These are phyloP conservation scores for Drosophila incognita DNA, from an alignment of 2,888 invertebrate species.

Conservation along the genomic window DNA sequence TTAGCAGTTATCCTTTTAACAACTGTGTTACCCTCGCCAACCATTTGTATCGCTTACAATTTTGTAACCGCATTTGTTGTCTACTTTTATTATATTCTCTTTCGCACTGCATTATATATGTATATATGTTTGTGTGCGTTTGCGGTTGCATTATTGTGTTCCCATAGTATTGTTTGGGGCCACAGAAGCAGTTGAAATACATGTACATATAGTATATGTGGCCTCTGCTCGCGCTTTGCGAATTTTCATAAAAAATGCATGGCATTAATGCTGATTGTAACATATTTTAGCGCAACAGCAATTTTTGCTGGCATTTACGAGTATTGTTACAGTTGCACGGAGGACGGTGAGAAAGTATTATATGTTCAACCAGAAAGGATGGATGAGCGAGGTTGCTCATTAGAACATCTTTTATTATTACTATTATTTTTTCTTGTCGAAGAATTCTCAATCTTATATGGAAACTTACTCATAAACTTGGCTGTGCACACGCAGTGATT, in stretches of 20 bases:
- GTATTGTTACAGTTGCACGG: conserved; percentile 32
- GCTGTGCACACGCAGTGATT: neutral
- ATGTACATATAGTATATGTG: neutral
- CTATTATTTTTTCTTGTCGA: neutral
- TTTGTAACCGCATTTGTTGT: conserved; percentile 54
- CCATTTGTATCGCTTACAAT: conserved; percentile 60
- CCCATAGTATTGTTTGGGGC: conserved; percentile 43
- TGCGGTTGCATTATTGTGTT: conserved; percentile 59
- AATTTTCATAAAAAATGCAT: conserved; percentile 74
- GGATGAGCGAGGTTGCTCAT: conserved; percentile 42
- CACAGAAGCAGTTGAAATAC: conserved; percentile 28
- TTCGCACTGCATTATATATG: conserved; percentile 28
- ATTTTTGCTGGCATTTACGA: conserved; percentile 61
- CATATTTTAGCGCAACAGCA: conserved; percentile 62
- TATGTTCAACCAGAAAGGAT: conserved; percentile 3
- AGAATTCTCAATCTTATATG: neutral
- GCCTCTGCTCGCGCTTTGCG: conserved; percentile 39
- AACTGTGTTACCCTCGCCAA: conserved; percentile 14
- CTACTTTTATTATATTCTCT: conserved; percentile 62
- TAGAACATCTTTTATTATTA: conserved; percentile 22
- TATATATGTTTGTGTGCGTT: conserved; percentile 13
- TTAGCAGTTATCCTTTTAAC: conserved; percentile 56
- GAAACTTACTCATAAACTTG: neutral
- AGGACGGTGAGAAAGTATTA: neutral
- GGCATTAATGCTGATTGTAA: conserved; percentile 77